Base-by-base conservation (phyloP, 2,888 invertebrate species). In the Hemaris fuciformis region DNA sequence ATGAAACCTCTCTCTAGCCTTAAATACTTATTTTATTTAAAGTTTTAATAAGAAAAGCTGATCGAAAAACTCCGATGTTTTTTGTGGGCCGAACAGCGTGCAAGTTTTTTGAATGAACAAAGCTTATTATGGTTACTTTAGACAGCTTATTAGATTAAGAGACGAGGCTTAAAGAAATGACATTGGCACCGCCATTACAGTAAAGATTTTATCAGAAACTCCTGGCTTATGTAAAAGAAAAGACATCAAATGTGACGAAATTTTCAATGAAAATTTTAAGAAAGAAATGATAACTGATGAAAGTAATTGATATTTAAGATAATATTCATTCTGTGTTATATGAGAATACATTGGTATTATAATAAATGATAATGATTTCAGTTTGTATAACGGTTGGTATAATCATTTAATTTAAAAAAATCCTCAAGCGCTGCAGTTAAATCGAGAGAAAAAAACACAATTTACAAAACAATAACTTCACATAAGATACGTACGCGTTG, bases 41-140 rank as follows among this genome's bases (percentile, higher is more conserved):
- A 63, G 59, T 65, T 67, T 65, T 66, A 59, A 64, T 62, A 60
- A 41, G 57, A 59, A 56, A 62, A 59, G 45, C 61, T 64, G 62
- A 66, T 67, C 62, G 65, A 63, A 67, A 60, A 61, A 58, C 41
- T 61, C 20, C 56, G 27, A 38, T 46, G 63, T 41, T 25, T 38
- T 31, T 53, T 10, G 25, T 31, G 15, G 41, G 25, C 38, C n/a
- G 38, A 38, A 38, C 38, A 8, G 13, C 48, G 25, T 60, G 2
- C 53, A 25, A 60, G 23, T n/a, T 48, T 59, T 43, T 7, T 31
- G 6, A 7, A n/a, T 45, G 31, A n/a, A 31, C 18, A 31, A 38
- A 18, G n/a, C 25, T 42, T 57, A n/a, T 42, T 42, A 8, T 43
- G 43, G 20, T 43, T 48, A 7, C 25, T 48, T 25, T 48, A 3